Percentiles rank a stretch among this genome's conserved stretches.
Conservation (phyloP, 2,797 vertebrate genomes). For the Telmatherina bonti region DNA sequence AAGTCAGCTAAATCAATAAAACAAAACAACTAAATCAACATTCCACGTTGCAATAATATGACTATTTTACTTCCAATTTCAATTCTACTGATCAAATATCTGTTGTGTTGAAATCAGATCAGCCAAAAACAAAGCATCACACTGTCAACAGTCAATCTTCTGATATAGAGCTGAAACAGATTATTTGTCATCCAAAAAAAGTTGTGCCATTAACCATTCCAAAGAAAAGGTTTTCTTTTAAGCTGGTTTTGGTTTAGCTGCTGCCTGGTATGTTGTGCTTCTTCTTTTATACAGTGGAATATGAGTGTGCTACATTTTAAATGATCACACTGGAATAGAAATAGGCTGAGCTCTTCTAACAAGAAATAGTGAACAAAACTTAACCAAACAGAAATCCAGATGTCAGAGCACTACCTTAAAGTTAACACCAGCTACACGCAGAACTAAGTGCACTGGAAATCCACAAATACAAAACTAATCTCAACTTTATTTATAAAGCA, state of each 20-base stretch:
- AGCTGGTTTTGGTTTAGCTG: conserved; percentile 2
- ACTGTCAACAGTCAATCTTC: background rate
- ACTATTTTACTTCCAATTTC: background rate
- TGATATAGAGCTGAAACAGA: background rate
- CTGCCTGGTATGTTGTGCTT: background rate
- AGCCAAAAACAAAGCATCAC: background rate
- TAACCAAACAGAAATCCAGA: background rate
- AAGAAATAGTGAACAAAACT: background rate
- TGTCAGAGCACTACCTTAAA: background rate
- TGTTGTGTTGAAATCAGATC: background rate
- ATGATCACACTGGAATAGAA: background rate
- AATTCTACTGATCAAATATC: background rate
- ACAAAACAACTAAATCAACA: background rate
- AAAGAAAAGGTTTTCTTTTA: background rate
- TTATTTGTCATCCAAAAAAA: conserved; percentile 6
- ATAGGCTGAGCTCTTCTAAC: background rate
- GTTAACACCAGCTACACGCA: background rate
- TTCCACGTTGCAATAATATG: background rate
- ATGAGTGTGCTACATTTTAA: background rate
- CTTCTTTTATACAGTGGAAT: background rate
- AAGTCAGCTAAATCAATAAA: background rate
- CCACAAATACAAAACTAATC: background rate
- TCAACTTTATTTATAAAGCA: too few species aligned
- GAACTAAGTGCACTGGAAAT: background rate
- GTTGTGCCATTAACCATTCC: background rate